These are phyloP conservation scores for Yasuhikotakia modesta DNA, from an alignment of 2,797 vertebrate species.

Conservation along the genomic window DNA sequence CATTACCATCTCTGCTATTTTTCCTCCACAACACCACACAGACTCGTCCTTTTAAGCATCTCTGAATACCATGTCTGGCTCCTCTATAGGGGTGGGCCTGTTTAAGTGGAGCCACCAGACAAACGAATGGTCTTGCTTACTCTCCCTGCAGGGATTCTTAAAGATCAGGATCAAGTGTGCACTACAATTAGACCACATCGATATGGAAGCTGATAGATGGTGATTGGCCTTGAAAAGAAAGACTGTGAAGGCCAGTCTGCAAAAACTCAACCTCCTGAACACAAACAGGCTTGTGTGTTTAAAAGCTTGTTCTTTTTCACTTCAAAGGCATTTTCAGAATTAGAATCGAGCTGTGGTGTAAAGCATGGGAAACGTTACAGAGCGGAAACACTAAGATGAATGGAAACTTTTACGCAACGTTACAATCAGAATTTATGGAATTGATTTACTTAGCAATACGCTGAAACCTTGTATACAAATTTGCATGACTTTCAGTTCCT, in stretches of 20 bases:
- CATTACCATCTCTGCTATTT: slow-evolving; percentile 42
- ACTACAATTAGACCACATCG: slow-evolving; percentile 50
- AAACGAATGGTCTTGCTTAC: slow-evolving; percentile 43
- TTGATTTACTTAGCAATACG: slow-evolving; percentile 1
- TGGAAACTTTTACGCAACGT: background rate
- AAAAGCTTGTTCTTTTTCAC: background rate
- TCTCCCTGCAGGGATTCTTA: slow-evolving; percentile 38
- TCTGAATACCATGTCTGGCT: slow-evolving; percentile 22
- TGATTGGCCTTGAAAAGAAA: slow-evolving; percentile 35
- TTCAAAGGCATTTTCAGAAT: background rate
- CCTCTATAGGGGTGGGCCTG: slow-evolving; percentile 10
- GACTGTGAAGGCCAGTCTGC: background rate
- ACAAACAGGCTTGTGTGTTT: background rate
- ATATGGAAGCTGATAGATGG: slow-evolving; percentile 43
- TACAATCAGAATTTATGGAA: background rate
- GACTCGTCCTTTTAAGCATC: background rate
- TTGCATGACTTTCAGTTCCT: background rate
- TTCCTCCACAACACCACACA: background rate
- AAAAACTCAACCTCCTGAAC: slow-evolving; percentile 8
- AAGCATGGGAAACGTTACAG: background rate
- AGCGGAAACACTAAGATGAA: background rate
- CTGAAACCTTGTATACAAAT: slow-evolving; percentile 1
- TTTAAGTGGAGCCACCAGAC: slow-evolving; percentile 3
- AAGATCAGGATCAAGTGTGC: slow-evolving; percentile 39
- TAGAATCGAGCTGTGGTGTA: background rate